Base-by-base conservation (phyloP, 2,888 invertebrate species). In the Drosophila infuscata region DNA sequence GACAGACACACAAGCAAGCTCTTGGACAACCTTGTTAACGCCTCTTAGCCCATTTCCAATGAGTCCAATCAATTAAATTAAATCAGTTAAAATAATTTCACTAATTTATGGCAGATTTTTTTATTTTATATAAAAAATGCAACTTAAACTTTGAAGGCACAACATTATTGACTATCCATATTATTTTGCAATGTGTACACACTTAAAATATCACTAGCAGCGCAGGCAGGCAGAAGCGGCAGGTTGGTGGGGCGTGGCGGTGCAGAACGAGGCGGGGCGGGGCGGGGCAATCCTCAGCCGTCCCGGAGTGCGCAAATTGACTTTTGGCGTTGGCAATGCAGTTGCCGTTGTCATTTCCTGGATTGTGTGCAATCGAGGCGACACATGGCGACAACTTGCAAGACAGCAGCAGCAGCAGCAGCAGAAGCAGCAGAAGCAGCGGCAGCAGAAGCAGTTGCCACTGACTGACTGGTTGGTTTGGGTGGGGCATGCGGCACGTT, bases 271-370 rank as follows among this genome's bases (percentile, higher is more conserved):
- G 12, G 3, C 17, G 43, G 3, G 17, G 36, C 6, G 12, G 15
- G 11, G 64, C 46, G 12, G 35, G 38, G 68, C 66, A 51, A 67
- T 67, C 29, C 52, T 48, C 11, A 56, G 46, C 68, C 71, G 79
- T 68, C 86, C 74, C 69, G 68, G 69, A 81, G 76, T 88, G 90
- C 84, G 70, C 89, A 83, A 87, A 87, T 87, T 90, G 87, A 90
- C 87, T 87, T 90, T 90, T 87, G 87, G 84, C 82, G 64, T 79
- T 79, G 83, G 79, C 87, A 83, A 89, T 84, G 90, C 84, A 89
- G 85, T 84, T 88, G 84, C 76, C 88, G 90, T 84, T 89, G 88
- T 89, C 89, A 84, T 84, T 84, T 89, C 83, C 90, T 88, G 88
- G 83, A 88, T 82, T 89, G 78, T n/a, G n/a, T n/a, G n/a, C n/a